Evolutionary conservation across 2,797 vertebrate genomes (phyloP).

Genomic region (Rhadinocentrus ornatus): DNA sequence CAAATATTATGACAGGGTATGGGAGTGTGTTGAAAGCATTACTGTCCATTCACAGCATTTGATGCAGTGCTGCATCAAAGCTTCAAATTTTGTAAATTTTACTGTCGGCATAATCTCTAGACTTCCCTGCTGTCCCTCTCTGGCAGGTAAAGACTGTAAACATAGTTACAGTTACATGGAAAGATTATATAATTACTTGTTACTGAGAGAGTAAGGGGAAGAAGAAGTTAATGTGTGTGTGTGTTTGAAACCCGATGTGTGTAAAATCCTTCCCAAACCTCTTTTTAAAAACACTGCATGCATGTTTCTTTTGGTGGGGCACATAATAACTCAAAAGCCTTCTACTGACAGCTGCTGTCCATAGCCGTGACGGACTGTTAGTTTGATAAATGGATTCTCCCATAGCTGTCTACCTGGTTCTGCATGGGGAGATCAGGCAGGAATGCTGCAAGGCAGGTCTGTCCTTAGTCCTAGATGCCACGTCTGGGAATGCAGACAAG

Average conservation of each 20-base stretch:
- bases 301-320: conserved; percentile 43
- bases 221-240: conserved; percentile 18
- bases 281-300: conserved; percentile 28
- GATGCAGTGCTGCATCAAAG: conserved; percentile 22
- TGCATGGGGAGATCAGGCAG: conserved; percentile 52
- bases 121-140: conserved; percentile 38
- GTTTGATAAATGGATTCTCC: conserved; percentile 66
- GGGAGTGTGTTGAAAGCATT: conserved; percentile 22
- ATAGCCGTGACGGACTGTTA: conserved; percentile 54
- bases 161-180: background rate
- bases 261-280: conserved; percentile 31
- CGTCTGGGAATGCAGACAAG: conserved; percentile 48
- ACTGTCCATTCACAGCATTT: conserved; percentile 26
- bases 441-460: conserved; percentile 59
- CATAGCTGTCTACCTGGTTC: conserved; percentile 54
- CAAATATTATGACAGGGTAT: background rate
- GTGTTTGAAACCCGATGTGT: conserved; percentile 13
- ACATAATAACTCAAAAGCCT: conserved; percentile 66
- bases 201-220: conserved; percentile 30
- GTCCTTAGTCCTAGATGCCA: conserved; percentile 61
- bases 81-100: conserved; percentile 33
- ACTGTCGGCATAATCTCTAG: conserved; percentile 48
- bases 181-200: too few relatives aligned
- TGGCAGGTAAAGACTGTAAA: conserved; percentile 51
- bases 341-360: conserved; percentile 62